Conservation (phyloP, 2,888 invertebrate genomes). For the Cynaeus angustus region DNA sequence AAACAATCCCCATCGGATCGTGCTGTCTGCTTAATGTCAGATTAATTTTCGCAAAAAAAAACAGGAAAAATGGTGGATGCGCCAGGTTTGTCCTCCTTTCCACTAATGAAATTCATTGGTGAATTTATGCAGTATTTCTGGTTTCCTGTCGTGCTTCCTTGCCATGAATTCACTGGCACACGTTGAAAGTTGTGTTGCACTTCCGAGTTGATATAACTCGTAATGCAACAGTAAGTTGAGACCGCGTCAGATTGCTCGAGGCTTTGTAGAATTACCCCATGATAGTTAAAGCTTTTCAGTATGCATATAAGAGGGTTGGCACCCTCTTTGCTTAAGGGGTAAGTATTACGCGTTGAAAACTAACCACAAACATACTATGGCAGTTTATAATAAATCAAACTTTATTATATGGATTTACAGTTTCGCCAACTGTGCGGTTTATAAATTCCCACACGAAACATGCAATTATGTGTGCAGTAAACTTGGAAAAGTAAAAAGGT, state of each 20-base stretch:
- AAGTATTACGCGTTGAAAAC: conserved; percentile 38
- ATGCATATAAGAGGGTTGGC: conserved; percentile 41
- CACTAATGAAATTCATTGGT: too few species aligned
- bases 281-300: conserved; percentile 36
- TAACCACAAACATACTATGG: conserved; percentile 42
- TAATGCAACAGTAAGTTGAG: conserved; percentile 32
- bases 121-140: too few species aligned
- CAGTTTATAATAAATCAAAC: conserved; percentile 42
- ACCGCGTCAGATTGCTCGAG: conserved; percentile 24
- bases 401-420: conserved; percentile 38
- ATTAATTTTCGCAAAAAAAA: too few species aligned
- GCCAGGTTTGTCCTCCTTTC: too few species aligned
- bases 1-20: too few species aligned
- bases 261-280: conserved; percentile 25
- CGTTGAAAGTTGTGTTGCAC: conserved; percentile 25
- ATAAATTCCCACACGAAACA: too few species aligned
- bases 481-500: too few species aligned
- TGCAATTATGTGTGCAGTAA: too few species aligned
- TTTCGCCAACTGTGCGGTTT: conserved; percentile 27
- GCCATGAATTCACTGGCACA: conserved; percentile 16
- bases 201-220: conserved; percentile 18
- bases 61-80: too few species aligned
- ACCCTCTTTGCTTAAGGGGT: conserved; percentile 33
- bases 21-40: too few species aligned
- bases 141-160: conserved; percentile 15